Conservation (phyloP, 2,888 invertebrate species). For the Lithosia quadra region DNA sequence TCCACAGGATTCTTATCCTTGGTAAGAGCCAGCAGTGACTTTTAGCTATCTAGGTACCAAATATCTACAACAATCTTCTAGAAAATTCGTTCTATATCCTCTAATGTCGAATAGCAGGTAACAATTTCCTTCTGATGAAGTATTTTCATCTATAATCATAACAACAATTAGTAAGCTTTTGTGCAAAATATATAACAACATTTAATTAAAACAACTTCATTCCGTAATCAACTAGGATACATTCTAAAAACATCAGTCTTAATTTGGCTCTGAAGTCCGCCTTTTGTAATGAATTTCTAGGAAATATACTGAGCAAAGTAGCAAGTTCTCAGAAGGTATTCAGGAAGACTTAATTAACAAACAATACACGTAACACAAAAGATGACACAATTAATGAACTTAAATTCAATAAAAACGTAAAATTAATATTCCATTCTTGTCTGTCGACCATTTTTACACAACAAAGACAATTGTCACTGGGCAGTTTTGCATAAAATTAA, state of each 20-base stretch:
- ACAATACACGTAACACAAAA: constrained; percentile 4
- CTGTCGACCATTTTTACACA: constrained; percentile 49
- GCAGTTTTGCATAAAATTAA: constrained; percentile 58
- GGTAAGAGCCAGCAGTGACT: too few relatives aligned
- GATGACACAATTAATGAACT: background rate
- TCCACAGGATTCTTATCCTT: too few relatives aligned
- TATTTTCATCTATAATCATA: background rate
- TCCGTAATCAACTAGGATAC: background rate
- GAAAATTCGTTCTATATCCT: background rate
- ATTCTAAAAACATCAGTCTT: background rate
- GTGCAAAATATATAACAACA: background rate
- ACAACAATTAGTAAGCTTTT: background rate
- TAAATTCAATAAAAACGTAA: constrained; percentile 32
- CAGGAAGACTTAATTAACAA: background rate
- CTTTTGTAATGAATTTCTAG: background rate
- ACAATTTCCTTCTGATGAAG: background rate
- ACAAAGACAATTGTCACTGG: constrained; percentile 56
- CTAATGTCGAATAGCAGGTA: background rate
- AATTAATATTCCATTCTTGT: constrained; percentile 42
- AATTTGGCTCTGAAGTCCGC: background rate
- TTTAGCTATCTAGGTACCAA: background rate
- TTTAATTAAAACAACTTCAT: background rate
- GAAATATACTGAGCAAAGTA: background rate
- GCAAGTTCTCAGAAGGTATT: background rate
- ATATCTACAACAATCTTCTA: too few relatives aligned